Evolutionary conservation across 1,140 invertebrate species (phyloP), one percentile per base, ranked within the genome.

Genomic region (Orchesella cincta): DNA sequence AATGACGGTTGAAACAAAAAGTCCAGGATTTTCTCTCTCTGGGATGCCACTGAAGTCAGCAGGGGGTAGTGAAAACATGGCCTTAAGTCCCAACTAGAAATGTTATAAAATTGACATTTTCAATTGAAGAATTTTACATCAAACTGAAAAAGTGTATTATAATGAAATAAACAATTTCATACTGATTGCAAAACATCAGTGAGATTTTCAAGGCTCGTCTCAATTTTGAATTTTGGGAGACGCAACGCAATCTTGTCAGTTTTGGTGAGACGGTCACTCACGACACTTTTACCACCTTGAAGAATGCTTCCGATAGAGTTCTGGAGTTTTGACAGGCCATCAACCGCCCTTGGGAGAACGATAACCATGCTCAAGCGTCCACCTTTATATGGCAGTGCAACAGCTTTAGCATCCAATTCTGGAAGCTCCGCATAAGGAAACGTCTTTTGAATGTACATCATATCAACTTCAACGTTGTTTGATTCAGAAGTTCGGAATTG

Each of bases 31-130:
- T 85, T 81, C 35, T 83, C 80, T 78, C 71, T 89, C 85, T 84
- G 89, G 85, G 39, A 93, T 89, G 26, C 88, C 88, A 12, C 88
- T 86, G 3, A 95, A 88, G 82, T 92, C 88, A 1, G 92, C 90
- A 26, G 14, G 8, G 29, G 80, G 52, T 1, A 85, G 84, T 35
- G 34, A 35, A 84, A 95, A 95, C 33, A 94, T 83, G 78, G 93
- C 89, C n/a, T 82, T 81, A 5, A 95, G 89, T 67, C 91, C 92
- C 85, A 94, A n/a, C n/a, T n/a, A n/a, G n/a, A n/a, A n/a, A n/a
- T n/a, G n/a, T n/a, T n/a, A n/a, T n/a, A n/a, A n/a, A n/a, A n/a
- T n/a, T 57, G 3, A 57, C 23, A 12, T 46, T 46, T 46, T 8
- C 18, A 46, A 46, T 46, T 46, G 5, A 46, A n/a, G 5, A 46